phyloP scores from a whole-genome alignment of 2,113 vertebrate species.

The Lepus europaeus region DNA sequence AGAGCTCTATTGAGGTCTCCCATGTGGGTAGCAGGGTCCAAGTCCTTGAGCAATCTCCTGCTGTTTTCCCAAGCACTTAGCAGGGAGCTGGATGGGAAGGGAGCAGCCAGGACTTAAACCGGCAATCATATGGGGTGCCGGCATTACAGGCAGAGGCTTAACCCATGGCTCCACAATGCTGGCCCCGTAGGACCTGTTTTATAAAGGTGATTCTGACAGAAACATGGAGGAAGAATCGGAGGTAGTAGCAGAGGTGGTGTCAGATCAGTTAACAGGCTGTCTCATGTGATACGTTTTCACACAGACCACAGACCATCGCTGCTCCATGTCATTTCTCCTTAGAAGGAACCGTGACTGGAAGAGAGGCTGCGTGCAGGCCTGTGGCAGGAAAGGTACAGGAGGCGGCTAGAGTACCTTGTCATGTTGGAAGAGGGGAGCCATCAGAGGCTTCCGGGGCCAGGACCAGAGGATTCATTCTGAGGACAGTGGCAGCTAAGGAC shows the following conservation, averaged over 20 bases:
- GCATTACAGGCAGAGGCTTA: too few relatives aligned
- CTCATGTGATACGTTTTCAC: background rate
- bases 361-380: background rate
- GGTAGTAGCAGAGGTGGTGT: background rate
- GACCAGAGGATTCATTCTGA: conserved; percentile 13
- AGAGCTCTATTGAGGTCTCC: too few relatives aligned
- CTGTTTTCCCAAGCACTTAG: too few relatives aligned
- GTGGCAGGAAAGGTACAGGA: background rate
- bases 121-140: too few relatives aligned
- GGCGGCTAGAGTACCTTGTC: background rate
- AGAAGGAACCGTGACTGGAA: background rate
- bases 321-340: background rate
- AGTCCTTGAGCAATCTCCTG: too few relatives aligned
- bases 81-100: too few relatives aligned
- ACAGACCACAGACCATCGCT: background rate
- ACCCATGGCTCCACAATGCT: too few relatives aligned
- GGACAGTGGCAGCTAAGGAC: background rate
- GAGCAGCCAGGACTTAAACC: too few relatives aligned
- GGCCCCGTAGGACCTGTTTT: background rate
- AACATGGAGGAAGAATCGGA: background rate
- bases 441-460: background rate
- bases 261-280: conserved; percentile 13
- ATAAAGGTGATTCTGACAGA: conserved; percentile 32
- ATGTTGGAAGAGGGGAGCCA: background rate
- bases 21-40: too few relatives aligned